phyloP scores from a whole-genome alignment of 1,140 invertebrate species.

The Planococcus citri region DNA sequence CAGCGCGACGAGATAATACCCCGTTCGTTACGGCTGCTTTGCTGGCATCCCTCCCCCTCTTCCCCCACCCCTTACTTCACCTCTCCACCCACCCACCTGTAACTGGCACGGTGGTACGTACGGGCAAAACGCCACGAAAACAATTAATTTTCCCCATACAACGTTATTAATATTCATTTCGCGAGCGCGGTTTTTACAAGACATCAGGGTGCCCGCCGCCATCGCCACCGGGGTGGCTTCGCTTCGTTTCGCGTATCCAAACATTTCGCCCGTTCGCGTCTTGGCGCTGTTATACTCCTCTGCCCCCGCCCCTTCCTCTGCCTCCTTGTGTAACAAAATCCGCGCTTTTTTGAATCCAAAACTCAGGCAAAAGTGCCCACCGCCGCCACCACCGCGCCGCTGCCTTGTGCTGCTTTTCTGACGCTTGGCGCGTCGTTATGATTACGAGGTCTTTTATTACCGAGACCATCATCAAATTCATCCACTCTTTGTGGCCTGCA shows the following conservation, averaged over 20 bases:
- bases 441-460: background rate
- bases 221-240: too few relatives aligned
- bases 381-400: background rate
- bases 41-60: too few relatives aligned
- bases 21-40: too few relatives aligned
- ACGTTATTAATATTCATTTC: constrained; percentile 2
- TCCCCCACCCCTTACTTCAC: too few relatives aligned
- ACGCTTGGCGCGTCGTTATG: background rate
- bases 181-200: background rate
- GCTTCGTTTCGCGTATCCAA: background rate
- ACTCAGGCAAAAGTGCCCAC: background rate
- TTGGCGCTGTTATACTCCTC: background rate
- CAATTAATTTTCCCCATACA: constrained; percentile 7
- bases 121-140: background rate
- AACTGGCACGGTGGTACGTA: too few relatives aligned
- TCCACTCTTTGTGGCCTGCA: too few relatives aligned
- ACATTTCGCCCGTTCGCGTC: background rate
- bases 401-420: too few relatives aligned
- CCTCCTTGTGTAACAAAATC: too few relatives aligned
- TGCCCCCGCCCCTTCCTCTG: too few relatives aligned
- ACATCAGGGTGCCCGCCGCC: background rate
- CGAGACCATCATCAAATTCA: background rate
- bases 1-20: background rate
- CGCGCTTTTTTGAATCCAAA: background rate
- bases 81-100: too few relatives aligned